phyloP scores from a whole-genome alignment of 2,888 invertebrate species.

The Lissonota sp. region DNA sequence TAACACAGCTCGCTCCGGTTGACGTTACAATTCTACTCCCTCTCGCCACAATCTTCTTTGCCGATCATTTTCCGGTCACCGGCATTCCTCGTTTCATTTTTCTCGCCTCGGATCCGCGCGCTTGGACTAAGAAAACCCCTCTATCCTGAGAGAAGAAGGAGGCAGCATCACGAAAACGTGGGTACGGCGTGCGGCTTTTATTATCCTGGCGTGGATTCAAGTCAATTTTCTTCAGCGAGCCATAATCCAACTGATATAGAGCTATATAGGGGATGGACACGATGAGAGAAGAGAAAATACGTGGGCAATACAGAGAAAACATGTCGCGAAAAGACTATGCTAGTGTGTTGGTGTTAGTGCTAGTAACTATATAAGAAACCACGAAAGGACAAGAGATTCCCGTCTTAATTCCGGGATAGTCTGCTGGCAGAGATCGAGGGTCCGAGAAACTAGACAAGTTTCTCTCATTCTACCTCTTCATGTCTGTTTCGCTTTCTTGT shows the following conservation, averaged over 20 bases:
- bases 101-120: conserved; percentile 69
- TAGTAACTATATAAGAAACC: no score
- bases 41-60: background rate
- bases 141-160: conserved; percentile 5
- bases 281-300: conserved; percentile 68
- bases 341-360: no score
- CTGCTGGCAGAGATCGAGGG: conserved; percentile 44
- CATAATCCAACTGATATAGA: conserved; percentile 72
- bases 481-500: conserved; percentile 26
- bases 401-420: conserved; percentile 64
- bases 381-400: conserved; percentile 43
- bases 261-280: conserved; percentile 58
- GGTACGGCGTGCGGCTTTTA: conserved; percentile 72
- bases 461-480: conserved; percentile 5
- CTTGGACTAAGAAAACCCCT: background rate
- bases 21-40: conserved; percentile 45
- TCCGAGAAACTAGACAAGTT: conserved; percentile 35
- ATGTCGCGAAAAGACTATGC: background rate
- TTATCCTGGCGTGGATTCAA: conserved; percentile 81
- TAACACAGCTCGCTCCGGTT: conserved; percentile 63
- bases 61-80: conserved; percentile 49
- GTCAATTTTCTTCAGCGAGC: conserved; percentile 81
- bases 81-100: conserved; percentile 70
- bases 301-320: conserved; percentile 3
- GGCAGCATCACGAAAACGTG: conserved; percentile 27